These are phyloP conservation scores for Stegana nigrithorax DNA, from an alignment of 2,888 invertebrate genomes.

Conservation along the genomic window DNA sequence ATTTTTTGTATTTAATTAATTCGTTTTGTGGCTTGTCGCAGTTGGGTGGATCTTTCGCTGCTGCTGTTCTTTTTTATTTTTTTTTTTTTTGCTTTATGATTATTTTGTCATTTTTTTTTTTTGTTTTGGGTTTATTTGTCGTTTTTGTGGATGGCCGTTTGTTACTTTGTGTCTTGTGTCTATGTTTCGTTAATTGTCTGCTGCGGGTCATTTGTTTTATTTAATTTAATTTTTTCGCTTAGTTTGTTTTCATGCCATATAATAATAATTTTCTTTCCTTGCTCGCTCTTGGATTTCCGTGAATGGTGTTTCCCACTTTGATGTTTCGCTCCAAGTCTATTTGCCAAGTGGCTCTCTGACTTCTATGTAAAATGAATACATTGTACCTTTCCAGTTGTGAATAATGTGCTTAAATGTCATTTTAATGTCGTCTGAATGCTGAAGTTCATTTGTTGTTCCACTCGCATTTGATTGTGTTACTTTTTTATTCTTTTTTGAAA, in stretches of 20 bases:
- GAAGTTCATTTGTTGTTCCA: no score
- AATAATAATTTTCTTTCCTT: slow-evolving; percentile 10
- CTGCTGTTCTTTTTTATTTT: background rate
- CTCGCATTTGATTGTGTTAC: no score
- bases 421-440: no score
- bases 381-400: no score
- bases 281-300: background rate
- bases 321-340: no score
- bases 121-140: background rate
- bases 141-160: slow-evolving; percentile 16
- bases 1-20: slow-evolving; percentile 57
- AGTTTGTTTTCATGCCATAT: background rate
- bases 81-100: background rate
- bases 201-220: slow-evolving; percentile 50
- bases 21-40: slow-evolving; percentile 34
- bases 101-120: background rate
- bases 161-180: slow-evolving; percentile 18
- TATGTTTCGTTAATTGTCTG: slow-evolving; percentile 28
- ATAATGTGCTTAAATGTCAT: no score
- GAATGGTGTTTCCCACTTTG: background rate
- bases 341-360: background rate
- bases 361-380: background rate
- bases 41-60: slow-evolving; percentile 9
- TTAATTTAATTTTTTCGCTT: no score
- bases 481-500: no score